Base-by-base conservation (phyloP, 1,140 invertebrate genomes). In the Tribolium castaneum region DNA sequence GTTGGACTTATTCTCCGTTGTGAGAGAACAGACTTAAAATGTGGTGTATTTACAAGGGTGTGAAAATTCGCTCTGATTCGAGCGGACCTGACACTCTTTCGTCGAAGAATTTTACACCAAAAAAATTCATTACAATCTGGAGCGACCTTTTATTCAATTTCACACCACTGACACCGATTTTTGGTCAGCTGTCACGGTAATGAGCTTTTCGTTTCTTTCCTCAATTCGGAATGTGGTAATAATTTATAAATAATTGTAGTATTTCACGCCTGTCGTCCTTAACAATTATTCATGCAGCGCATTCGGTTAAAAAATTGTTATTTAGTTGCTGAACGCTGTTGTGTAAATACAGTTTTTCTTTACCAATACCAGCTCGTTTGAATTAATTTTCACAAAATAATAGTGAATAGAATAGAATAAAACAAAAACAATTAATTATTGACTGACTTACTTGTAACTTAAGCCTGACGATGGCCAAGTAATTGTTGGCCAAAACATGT, bases 1-100 rank as follows among this genome's bases (percentile, higher is more conserved):
- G 71, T 66, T 78, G 71, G 70, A 71, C 70, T 80, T 80, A 78
- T 80, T 80, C 75, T 66, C 56, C 7, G 39, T 66, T 72, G 39
- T 39, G 51, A 14, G 76, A 59, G 70, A 74, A 73, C 51, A 49
- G 76, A 72, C 59, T 66, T 35, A 66, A 72, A 78, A 78, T 66
- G 56, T 50, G 56, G 9, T 50, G 51, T 22, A 78, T 22, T 62
- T 78, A 52, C 30, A 70, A 52, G 25, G 76, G 76, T 78, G 76
- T 78, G 76, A 74, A 78, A 78, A 78, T 78, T 72, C 14, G 4
- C 52, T 56, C 22, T 10, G 13, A 39, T 39, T n/a, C 56, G 12
- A 9, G 6, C 12, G 50, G 16, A 19, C 56, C 16, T n/a, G 6
- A 70, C 59, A 45, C 39, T 39, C 34, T 39, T 39, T 39, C 34